These are phyloP conservation scores for Cephus spinipes DNA, from an alignment of 2,888 invertebrate species.

Conservation along the genomic window DNA sequence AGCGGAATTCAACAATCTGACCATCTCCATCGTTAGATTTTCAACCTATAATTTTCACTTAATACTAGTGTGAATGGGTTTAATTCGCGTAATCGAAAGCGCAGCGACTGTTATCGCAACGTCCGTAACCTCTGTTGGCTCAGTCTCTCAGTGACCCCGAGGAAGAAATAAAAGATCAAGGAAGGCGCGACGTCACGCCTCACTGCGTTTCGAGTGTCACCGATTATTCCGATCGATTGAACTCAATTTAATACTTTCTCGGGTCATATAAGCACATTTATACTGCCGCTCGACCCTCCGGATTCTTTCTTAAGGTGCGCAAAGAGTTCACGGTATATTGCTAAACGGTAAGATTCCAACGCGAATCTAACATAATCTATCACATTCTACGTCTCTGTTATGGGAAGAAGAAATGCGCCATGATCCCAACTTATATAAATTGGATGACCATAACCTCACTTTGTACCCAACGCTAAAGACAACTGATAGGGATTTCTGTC, in stretches of 20 bases:
- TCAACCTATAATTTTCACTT: neutral
- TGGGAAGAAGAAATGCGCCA: neutral
- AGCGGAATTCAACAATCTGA: neutral
- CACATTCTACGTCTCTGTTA: neutral
- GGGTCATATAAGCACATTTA: neutral
- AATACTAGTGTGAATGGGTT: neutral
- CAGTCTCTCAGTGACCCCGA: neutral
- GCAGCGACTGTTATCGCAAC: neutral
- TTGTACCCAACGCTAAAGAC: neutral
- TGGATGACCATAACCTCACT: neutral
- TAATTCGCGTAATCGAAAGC: neutral
- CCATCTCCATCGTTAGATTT: neutral
- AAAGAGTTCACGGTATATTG: neutral
- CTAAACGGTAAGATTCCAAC: neutral
- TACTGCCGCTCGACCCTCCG: neutral
- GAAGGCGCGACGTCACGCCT: neutral
- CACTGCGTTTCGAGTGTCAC: neutral
- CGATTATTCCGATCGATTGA: constrained; percentile 17
- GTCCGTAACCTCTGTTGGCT: neutral
- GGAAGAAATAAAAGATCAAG: neutral
- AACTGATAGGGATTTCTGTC: neutral
- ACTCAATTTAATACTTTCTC: constrained; percentile 10
- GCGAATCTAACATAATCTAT: neutral
- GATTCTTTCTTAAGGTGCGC: neutral
- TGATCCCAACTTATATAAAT: neutral